Evolutionary conservation across 2,797 vertebrate species (phyloP).

Genomic region (Pyrocephalus nanus): DNA sequence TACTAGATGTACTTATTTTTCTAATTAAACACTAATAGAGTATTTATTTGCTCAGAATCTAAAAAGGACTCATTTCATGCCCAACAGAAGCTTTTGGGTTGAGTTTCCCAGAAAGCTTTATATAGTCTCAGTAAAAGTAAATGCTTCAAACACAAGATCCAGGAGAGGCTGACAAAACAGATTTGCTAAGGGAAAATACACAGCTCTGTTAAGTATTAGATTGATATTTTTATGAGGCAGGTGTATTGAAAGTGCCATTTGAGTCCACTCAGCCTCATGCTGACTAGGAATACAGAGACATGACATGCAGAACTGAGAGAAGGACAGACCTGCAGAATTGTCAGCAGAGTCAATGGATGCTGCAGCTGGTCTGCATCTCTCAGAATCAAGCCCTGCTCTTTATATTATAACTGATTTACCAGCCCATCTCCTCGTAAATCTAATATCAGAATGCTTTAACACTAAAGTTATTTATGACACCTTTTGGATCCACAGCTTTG

Average conservation of each 20-base stretch:
- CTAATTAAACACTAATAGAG: background rate
- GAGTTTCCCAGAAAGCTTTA: slow-evolving; percentile 19
- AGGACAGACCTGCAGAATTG: background rate
- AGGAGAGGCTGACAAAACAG: slow-evolving; percentile 1
- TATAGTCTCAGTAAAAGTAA: slow-evolving; percentile 19
- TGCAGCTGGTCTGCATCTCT: background rate
- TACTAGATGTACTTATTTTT: background rate
- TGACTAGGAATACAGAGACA: background rate
- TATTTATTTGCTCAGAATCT: slow-evolving; percentile 43
- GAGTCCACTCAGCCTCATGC: slow-evolving; percentile 17
- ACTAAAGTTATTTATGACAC: slow-evolving; percentile 4
- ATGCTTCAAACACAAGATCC: slow-evolving; percentile 2
- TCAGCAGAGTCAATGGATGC: background rate
- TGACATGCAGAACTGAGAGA: background rate
- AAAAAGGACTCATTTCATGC: slow-evolving; percentile 9
- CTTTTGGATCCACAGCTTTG: slow-evolving; percentile 23
- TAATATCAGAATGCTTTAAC: background rate
- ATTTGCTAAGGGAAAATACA: slow-evolving; percentile 42
- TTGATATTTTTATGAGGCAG: slow-evolving; percentile 45
- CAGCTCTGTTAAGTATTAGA: slow-evolving; percentile 31
- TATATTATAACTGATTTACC: slow-evolving; percentile 14
- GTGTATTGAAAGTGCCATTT: slow-evolving; percentile 52
- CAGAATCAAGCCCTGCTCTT: background rate
- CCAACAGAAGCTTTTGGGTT: slow-evolving; percentile 9
- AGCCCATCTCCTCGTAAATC: slow-evolving; percentile 12